Evolutionary conservation across 1,140 invertebrate genomes (phyloP).

Genomic region (Hycleus cichorii): DNA sequence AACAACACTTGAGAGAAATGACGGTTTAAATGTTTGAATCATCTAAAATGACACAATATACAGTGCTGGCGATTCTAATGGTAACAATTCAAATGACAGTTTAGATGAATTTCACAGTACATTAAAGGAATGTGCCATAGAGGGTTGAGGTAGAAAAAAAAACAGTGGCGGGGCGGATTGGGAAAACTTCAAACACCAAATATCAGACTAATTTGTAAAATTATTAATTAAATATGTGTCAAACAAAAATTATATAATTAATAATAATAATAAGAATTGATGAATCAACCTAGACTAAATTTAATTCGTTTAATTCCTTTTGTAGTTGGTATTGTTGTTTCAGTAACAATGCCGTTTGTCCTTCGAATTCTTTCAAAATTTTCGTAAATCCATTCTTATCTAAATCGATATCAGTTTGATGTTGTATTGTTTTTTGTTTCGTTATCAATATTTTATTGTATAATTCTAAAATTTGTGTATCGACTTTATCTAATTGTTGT

Average conservation of each 20-base stretch:
- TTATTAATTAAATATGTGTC: conserved; percentile 7
- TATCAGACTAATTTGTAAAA: conserved; percentile 15
- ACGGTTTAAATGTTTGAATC: too few relatives aligned
- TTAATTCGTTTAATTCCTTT: not conserved
- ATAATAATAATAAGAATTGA: not conserved
- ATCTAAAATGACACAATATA: too few relatives aligned
- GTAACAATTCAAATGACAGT: too few relatives aligned
- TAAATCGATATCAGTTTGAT: conserved; percentile 24
- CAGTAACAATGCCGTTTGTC: conserved; percentile 31
- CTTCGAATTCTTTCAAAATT: conserved; percentile 27
- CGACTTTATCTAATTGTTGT: conserved; percentile 58
- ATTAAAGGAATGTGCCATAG: too few relatives aligned
- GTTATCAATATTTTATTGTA: conserved; percentile 33
- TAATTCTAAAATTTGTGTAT: conserved; percentile 44
- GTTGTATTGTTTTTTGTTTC: conserved; percentile 26
- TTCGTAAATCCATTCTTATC: conserved; percentile 24
- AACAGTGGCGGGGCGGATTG: too few relatives aligned
- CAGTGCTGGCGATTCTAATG: too few relatives aligned
- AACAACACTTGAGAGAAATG: too few relatives aligned
- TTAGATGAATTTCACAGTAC: too few relatives aligned
- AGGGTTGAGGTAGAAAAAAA: too few relatives aligned
- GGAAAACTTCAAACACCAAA: conserved; percentile 10
- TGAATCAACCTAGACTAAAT: not conserved
- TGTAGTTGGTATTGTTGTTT: conserved; percentile 25
- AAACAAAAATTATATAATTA: conserved; percentile 4